Conservation (phyloP, 2,797 vertebrate genomes). For the Enteromius paludinosus region DNA sequence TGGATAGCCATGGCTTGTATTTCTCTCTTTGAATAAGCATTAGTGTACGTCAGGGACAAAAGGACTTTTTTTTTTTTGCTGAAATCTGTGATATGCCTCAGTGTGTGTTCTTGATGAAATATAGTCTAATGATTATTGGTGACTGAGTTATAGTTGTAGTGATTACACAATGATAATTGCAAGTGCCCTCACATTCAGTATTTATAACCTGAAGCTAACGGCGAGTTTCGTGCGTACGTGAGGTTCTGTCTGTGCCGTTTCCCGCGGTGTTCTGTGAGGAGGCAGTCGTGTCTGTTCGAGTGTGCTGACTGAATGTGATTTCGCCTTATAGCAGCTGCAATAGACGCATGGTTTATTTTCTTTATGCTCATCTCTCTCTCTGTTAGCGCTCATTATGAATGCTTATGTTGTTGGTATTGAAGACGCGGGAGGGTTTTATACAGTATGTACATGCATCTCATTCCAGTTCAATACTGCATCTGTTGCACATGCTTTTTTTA, state of each 20-base stretch:
- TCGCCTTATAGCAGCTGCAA: constrained; percentile 57
- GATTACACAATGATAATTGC: constrained; percentile 76
- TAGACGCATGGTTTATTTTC: constrained; percentile 58
- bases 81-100: constrained; percentile 74
- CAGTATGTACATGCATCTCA: constrained; percentile 40
- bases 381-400: constrained; percentile 60
- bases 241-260: constrained; percentile 74
- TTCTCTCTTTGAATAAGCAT: constrained; percentile 55
- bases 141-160: constrained; percentile 78
- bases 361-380: constrained; percentile 44
- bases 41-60: constrained; percentile 65
- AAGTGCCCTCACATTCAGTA: constrained; percentile 79
- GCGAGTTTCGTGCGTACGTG: constrained; percentile 71
- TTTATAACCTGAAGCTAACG: constrained; percentile 74
- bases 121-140: constrained; percentile 75
- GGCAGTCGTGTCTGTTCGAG: constrained; percentile 64
- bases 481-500: constrained; percentile 54
- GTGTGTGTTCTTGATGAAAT: constrained; percentile 75
- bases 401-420: constrained; percentile 54
- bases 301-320: constrained; percentile 77
- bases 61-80: constrained; percentile 67
- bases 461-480: constrained; percentile 64
- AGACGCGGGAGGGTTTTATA: constrained; percentile 37
- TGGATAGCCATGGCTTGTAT: constrained; percentile 54
- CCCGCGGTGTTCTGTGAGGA: constrained; percentile 69